Evolutionary conservation across 2,113 vertebrate genomes (phyloP).

Genomic region (Anthoscopus minutus): DNA sequence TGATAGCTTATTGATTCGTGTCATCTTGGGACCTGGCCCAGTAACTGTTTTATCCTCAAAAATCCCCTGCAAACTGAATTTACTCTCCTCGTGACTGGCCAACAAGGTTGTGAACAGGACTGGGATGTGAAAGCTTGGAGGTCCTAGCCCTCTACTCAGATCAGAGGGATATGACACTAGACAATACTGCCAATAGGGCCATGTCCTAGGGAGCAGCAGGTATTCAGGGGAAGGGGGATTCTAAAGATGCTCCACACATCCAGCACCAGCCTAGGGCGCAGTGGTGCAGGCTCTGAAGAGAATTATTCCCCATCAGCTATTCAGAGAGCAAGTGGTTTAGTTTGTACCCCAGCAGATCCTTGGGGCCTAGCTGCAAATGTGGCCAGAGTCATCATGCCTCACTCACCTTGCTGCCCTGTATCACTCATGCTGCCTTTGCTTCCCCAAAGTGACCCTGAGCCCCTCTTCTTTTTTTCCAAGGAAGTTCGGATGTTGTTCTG

Average conservation of each 20-base stretch:
- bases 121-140: neutral
- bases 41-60: neutral
- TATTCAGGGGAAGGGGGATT: neutral
- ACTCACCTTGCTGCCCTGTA: conserved; percentile 62
- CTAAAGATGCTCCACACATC: neutral
- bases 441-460: conserved; percentile 61
- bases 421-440: conserved; percentile 45
- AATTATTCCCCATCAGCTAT: neutral
- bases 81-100: neutral
- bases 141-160: neutral
- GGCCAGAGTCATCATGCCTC: neutral
- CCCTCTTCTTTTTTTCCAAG: conserved; percentile 75
- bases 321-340: neutral
- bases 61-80: neutral
- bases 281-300: neutral
- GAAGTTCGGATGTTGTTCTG: conserved; percentile 77
- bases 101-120: neutral
- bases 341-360: neutral
- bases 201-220: neutral
- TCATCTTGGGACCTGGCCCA: neutral
- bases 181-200: neutral
- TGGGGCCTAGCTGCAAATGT: neutral
- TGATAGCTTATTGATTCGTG: neutral
- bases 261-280: neutral
- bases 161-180: neutral